Evolutionary conservation across 2,888 invertebrate genomes (phyloP), one percentile per base, ranked within the genome.

Genomic region (Alviniconcha strummeri): DNA sequence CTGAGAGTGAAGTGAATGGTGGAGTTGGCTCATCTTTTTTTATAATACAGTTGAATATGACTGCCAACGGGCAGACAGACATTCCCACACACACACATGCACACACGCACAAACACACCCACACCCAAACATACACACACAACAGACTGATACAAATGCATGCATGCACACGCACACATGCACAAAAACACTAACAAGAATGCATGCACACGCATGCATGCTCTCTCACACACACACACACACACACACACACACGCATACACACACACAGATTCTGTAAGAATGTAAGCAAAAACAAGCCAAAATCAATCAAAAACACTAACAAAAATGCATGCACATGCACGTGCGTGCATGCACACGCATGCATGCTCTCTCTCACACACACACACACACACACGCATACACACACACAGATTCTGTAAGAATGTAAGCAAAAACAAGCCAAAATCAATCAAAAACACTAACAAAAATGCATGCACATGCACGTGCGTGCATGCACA

Each of bases 361-460:
- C 82, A 82, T 6, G 52, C n/a, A 36, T 15, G 8, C 54, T 9
- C 54, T 5, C 76, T 76, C 76, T 5, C 75, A 60, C 75, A 75
- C 82, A 75, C 75, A 82, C 82, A 82, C 60, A 75, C 75, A 82
- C 19, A 81, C 56, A 77, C 77, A 77, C 7, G 13, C 8, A 77
- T n/a, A 75, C 52, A 55, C 52, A 5, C 9, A 52, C n/a, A 75
- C 6, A 9, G 13, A 19, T 75, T n/a, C n/a, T n/a, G n/a, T 36
- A 72, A 72, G 11, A n/a, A 11, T 72, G 13, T 3, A 72, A 72
- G n/a, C 13, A 69, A 56, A 13, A 56, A 7, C n/a, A 69, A 9
- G 5, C 11, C n/a, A 19, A 69, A 80, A 9, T 13, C 17, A 60
- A n/a, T n/a, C 74, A 81, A 74, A 81, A 74, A 74, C 36, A 36